These are phyloP conservation scores for Scartelaos histophorus DNA, from an alignment of 2,113 vertebrate species.

Conservation along the genomic window DNA sequence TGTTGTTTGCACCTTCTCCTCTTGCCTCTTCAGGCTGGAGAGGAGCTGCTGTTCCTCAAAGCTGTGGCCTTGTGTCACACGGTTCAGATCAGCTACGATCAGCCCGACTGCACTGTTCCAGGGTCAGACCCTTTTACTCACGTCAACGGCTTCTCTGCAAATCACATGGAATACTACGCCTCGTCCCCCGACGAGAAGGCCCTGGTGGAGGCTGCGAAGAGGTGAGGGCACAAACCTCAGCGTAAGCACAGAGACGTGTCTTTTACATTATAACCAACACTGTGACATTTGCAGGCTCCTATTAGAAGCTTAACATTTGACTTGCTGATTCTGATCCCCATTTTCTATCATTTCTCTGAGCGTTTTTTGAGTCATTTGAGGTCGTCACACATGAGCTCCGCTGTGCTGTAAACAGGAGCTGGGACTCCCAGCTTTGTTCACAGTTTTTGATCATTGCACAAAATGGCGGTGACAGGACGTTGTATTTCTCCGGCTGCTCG, in stretches of 20 bases:
- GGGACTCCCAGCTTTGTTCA: not conserved
- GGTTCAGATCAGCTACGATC: conserved; percentile 92
- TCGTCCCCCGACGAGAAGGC: conserved; percentile 98
- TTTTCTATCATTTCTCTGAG: no score
- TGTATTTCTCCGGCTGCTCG: not conserved
- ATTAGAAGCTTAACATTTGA: not conserved
- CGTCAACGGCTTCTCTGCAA: conserved; percentile 75
- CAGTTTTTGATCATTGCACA: not conserved
- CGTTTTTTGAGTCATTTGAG: not conserved
- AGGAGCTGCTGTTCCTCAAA: conserved; percentile 92
- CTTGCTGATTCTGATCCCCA: no score
- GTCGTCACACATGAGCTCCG: not conserved
- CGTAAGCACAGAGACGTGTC: no score
- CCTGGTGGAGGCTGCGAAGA: conserved; percentile 92
- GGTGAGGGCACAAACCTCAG: conserved; percentile 66
- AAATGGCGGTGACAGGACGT: not conserved
- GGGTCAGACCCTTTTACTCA: conserved; percentile 81
- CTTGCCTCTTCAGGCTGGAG: conserved; percentile 75
- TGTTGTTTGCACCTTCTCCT: not conserved
- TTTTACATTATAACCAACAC: no score
- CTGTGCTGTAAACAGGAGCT: not conserved
- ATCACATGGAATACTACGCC: conserved; percentile 91
- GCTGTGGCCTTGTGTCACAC: conserved; percentile 96
- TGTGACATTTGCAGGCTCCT: no score
- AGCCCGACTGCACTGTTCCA: conserved; percentile 74